phyloP scores from a whole-genome alignment of 2,797 vertebrate genomes.

The Crotalus adamanteus region DNA sequence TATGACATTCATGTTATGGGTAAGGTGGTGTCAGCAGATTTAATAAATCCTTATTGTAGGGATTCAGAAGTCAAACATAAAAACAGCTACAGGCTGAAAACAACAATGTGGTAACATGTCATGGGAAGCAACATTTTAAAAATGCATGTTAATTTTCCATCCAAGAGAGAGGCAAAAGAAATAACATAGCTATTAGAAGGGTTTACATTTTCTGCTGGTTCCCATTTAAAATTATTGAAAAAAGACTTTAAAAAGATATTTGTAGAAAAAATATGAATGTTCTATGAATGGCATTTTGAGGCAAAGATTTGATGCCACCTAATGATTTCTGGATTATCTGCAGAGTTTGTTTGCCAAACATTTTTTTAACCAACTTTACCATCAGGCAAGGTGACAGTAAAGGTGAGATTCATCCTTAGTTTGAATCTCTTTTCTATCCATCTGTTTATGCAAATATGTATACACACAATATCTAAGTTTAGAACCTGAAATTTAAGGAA shows the following conservation, averaged over 20 bases:
- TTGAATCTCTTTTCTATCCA: background rate
- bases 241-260: background rate
- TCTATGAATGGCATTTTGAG: background rate
- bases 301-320: background rate
- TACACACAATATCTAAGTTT: background rate
- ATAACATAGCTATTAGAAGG: background rate
- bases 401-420: background rate
- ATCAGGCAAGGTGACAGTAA: background rate
- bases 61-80: slow-evolving; percentile 64
- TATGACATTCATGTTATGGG: slow-evolving; percentile 62
- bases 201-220: background rate
- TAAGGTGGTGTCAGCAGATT: slow-evolving; percentile 70
- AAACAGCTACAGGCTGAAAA: slow-evolving; percentile 55
- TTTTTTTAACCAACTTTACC: background rate
- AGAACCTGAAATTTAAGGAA: background rate
- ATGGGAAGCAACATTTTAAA: slow-evolving; percentile 36
- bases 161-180: slow-evolving; percentile 36
- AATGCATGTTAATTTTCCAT: background rate
- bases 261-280: background rate
- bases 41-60: slow-evolving; percentile 54
- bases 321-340: background rate
- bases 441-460: background rate
- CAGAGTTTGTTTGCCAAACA: background rate
- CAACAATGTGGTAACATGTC: slow-evolving; percentile 42
- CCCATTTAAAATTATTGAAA: background rate